Base-by-base conservation (phyloP, 2,113 vertebrate genomes). In the Poecile atricapillus region DNA sequence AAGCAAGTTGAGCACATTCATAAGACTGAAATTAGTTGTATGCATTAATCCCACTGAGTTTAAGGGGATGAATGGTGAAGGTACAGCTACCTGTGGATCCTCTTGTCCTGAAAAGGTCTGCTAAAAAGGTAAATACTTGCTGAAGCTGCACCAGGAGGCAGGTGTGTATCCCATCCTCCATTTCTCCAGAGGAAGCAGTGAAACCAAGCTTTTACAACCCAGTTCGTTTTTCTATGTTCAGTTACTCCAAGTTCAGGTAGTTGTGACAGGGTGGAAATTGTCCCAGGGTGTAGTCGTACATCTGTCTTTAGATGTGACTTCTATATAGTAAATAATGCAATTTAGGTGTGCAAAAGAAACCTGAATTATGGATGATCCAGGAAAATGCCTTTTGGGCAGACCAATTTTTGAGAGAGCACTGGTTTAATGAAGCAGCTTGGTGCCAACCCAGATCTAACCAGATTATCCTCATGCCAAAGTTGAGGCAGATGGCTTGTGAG, bases 401-500 rank as follows among this genome's bases (percentile, higher is more conserved):
- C 11, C 21, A 7, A 24, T 65, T 83, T 88, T 76, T 69, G 59
- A 74, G 74, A 77, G 21, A 71, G 24, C 21, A 24, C 9, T 47
- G 50, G 56, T 74, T 92, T 83, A 47, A 55, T 73, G 35, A 55
- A 47, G 5, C 5, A 4, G 23, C 28, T 59, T 62, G 55, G 16
- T 81, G 91, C 55, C 83, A 89, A 5, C 28, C 25, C 18, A 11
- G 23, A 46, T 81, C 63, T 70, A 91, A 94, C 68, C 60, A 86
- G 75, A 49, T 47, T 69, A 75, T 90, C 41, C 28, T 47, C 2
- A 3, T 79, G 69, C 77, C 71, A 49, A 87, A 90, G 46, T 44
- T 0, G 15, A 83, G 76, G 75, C 94, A 94, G 86, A 90, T 92
- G 86, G 85, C 53, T 86, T 41, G 17, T 80, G 71, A 89, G 62